Conservation (phyloP, 2,888 invertebrate species). For the Hirtodrosophila duncani region DNA sequence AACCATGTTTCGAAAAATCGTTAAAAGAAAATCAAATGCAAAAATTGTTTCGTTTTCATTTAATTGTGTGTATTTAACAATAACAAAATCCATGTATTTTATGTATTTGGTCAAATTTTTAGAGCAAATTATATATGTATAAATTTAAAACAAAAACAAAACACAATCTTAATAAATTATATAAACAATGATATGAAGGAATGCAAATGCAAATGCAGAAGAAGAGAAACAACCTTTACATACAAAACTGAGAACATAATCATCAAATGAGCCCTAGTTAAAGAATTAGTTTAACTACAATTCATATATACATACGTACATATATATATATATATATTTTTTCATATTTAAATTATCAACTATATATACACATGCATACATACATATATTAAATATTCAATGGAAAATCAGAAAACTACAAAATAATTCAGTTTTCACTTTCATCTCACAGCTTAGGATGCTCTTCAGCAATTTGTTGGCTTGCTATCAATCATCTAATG, state of each 20-base stretch:
- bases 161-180: constrained; percentile 38
- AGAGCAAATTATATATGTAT: constrained; percentile 53
- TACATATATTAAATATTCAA: constrained; percentile 9
- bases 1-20: constrained; percentile 59
- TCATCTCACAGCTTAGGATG: too few relatives aligned
- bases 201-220: constrained; percentile 26
- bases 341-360: constrained; percentile 17
- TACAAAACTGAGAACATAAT: constrained; percentile 64
- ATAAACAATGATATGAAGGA: constrained; percentile 25
- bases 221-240: constrained; percentile 33
- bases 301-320: constrained; percentile 29
- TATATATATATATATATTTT: constrained; percentile 1
- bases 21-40: too few relatives aligned
- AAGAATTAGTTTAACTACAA: constrained; percentile 68
- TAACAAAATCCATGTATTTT: constrained; percentile 2
- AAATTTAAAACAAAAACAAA: constrained; percentile 33
- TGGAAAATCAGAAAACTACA: constrained; percentile 6
- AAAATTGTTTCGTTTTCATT: constrained; percentile 45
- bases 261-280: constrained; percentile 72
- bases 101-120: constrained; percentile 60
- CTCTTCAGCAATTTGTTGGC: too few relatives aligned
- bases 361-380: constrained; percentile 4
- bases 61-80: constrained; percentile 16
- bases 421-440: too few relatives aligned
- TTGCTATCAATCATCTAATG: too few relatives aligned